phyloP scores from a whole-genome alignment of 2,888 invertebrate genomes.

The Stenolophus ochropezus region DNA sequence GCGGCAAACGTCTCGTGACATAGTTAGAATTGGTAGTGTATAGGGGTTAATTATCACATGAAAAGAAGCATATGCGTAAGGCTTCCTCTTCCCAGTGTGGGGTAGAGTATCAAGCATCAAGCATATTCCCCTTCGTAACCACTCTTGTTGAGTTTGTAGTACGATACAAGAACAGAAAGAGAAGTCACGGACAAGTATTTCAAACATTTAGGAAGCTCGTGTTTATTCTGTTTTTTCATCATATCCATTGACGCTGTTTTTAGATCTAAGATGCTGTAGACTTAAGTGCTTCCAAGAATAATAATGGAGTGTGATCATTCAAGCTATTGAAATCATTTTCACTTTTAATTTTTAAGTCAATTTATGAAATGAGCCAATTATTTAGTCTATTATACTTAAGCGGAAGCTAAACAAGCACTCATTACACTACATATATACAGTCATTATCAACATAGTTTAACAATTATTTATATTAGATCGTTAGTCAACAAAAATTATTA shows the following conservation, averaged over 20 bases:
- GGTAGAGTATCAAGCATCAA: neutral
- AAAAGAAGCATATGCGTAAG: conserved; percentile 27
- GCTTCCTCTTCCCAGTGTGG: conserved; percentile 7
- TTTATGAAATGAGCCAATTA: no score
- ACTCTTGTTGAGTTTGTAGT: conserved; percentile 33
- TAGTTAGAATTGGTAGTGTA: conserved; percentile 7
- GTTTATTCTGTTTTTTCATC: conserved; percentile 17
- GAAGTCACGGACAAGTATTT: conserved; percentile 21
- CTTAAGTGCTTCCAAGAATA: conserved; percentile 39
- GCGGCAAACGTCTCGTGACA: neutral
- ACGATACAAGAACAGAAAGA: conserved; percentile 1
- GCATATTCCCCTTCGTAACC: neutral
- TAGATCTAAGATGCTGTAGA: conserved; percentile 35
- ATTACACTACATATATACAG: no score
- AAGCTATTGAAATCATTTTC: neutral
- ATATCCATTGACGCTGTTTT: conserved; percentile 25
- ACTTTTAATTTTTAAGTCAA: neutral
- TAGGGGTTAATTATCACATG: conserved; percentile 42
- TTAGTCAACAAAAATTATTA: no score
- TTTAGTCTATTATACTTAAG: no score
- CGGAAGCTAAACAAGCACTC: no score
- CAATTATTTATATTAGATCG: no score
- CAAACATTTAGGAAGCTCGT: conserved; percentile 38
- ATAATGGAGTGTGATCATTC: conserved; percentile 24
- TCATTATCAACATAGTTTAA: no score